Evolutionary conservation across 1,140 invertebrate species (phyloP).

Genomic region (Polypedilum pembai): DNA sequence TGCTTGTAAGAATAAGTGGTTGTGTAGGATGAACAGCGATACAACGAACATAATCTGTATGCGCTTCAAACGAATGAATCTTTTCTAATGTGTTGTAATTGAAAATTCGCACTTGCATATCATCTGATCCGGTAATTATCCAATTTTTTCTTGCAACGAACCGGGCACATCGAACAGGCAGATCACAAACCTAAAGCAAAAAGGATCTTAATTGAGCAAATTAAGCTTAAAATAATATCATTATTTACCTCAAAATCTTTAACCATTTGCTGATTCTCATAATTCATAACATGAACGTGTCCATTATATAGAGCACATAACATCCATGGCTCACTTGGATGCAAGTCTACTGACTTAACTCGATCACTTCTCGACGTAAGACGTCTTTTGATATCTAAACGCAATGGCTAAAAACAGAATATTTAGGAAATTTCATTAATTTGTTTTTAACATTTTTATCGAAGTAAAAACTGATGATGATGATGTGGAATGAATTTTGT

Average conservation of each 20-base stretch:
- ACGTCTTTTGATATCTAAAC: slow-evolving; percentile 96
- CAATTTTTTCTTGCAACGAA: slow-evolving; percentile 98
- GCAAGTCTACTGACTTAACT: slow-evolving; percentile 96
- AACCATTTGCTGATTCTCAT: slow-evolving; percentile 72
- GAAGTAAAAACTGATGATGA: neutral
- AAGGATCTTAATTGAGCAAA: slow-evolving; percentile 15
- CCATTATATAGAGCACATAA: slow-evolving; percentile 96
- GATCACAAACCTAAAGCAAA: slow-evolving; percentile 70
- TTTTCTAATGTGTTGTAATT: slow-evolving; percentile 98
- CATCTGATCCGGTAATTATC: slow-evolving; percentile 96
- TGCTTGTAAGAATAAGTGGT: slow-evolving; percentile 92
- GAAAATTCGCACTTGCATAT: slow-evolving; percentile 89
- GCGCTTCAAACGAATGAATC: slow-evolving; percentile 94
- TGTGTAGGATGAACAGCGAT: slow-evolving; percentile 97
- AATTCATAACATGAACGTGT: slow-evolving; percentile 98
- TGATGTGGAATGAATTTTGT: slow-evolving; percentile 18
- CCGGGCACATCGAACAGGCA: slow-evolving; percentile 90
- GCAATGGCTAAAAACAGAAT: slow-evolving; percentile 66
- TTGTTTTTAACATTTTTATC: neutral
- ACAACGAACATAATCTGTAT: slow-evolving; percentile 95
- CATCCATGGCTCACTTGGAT: slow-evolving; percentile 97
- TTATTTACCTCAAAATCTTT: slow-evolving; percentile 48
- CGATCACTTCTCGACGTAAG: slow-evolving; percentile 94
- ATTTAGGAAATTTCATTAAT: neutral
- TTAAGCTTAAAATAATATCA: neutral